Conservation (phyloP, 1,140 invertebrate genomes). For the Teleogryllus occipitalis region DNA sequence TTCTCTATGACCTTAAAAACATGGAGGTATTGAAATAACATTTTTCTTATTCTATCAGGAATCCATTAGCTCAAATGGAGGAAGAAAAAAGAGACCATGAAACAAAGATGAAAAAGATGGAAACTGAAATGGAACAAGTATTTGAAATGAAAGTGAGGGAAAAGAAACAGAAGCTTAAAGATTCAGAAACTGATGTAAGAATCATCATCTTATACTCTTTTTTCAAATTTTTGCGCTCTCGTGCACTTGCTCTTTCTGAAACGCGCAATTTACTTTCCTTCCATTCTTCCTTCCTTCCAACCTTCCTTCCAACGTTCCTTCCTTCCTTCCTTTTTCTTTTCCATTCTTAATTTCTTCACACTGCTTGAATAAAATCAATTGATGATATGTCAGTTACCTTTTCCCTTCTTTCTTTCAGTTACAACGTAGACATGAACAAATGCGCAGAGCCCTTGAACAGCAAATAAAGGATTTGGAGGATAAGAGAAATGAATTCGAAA, state of each 20-base stretch:
- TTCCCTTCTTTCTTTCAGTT: constrained; percentile 38
- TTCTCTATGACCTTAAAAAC: too few species aligned
- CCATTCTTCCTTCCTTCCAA: neutral
- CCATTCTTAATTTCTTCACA: neutral
- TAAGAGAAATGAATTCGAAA: constrained; percentile 71
- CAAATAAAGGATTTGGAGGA: constrained; percentile 88
- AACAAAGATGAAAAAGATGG: constrained; percentile 93
- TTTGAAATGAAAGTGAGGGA: constrained; percentile 80
- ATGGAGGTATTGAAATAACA: too few species aligned
- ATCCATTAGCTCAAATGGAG: constrained; percentile 94
- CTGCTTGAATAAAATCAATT: too few species aligned
- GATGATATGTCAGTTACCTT: too few species aligned
- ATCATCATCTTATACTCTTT: neutral
- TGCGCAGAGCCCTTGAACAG: constrained; percentile 66
- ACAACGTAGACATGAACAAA: constrained; percentile 58
- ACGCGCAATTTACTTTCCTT: neutral
- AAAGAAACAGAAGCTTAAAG: constrained; percentile 87
- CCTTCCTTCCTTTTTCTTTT: neutral
- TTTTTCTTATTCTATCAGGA: constrained; percentile 47
- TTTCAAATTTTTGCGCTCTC: neutral
- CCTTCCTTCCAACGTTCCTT: neutral
- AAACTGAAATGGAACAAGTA: constrained; percentile 91
- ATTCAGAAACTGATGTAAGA: constrained; percentile 80
- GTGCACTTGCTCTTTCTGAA: neutral
- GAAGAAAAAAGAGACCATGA: constrained; percentile 95